These are phyloP conservation scores for Hormaphis cornu DNA, from an alignment of 1,140 invertebrate genomes.

Conservation along the genomic window DNA sequence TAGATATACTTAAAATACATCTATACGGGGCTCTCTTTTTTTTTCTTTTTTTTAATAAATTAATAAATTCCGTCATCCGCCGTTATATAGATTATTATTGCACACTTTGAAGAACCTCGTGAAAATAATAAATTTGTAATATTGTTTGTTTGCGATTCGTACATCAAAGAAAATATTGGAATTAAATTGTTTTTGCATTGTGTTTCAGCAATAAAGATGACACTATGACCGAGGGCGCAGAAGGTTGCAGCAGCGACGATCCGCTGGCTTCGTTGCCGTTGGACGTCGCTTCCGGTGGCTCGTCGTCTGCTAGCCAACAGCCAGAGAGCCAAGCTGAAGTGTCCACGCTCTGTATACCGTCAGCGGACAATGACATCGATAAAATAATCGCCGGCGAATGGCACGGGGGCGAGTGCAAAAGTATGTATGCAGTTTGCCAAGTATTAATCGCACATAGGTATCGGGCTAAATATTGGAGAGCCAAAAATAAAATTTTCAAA, in stretches of 20 bases:
- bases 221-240: slow-evolving; percentile 18
- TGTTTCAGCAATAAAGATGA: slow-evolving; percentile 13
- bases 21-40: too few relatives aligned
- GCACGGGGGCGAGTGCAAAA: slow-evolving; percentile 13
- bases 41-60: too few relatives aligned
- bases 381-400: slow-evolving; percentile 20
- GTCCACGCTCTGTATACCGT: slow-evolving; percentile 6
- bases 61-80: too few relatives aligned
- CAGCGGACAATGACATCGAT: slow-evolving; percentile 3
- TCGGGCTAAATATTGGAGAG: too few relatives aligned
- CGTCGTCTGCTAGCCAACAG: background rate
- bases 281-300: background rate
- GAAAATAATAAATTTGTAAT: too few relatives aligned
- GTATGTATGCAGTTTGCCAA: background rate
- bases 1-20: too few relatives aligned
- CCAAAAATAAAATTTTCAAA: too few relatives aligned
- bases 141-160: too few relatives aligned
- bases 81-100: too few relatives aligned
- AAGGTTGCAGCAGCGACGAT: slow-evolving; percentile 11
- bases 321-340: background rate
- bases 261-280: slow-evolving; percentile 13
- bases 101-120: too few relatives aligned
- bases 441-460: too few relatives aligned
- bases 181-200: background rate
- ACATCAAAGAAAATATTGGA: too few relatives aligned